Evolutionary conservation across 2,113 vertebrate genomes (phyloP), one percentile per base, ranked within the genome.

Genomic region (Pedetes capensis): DNA sequence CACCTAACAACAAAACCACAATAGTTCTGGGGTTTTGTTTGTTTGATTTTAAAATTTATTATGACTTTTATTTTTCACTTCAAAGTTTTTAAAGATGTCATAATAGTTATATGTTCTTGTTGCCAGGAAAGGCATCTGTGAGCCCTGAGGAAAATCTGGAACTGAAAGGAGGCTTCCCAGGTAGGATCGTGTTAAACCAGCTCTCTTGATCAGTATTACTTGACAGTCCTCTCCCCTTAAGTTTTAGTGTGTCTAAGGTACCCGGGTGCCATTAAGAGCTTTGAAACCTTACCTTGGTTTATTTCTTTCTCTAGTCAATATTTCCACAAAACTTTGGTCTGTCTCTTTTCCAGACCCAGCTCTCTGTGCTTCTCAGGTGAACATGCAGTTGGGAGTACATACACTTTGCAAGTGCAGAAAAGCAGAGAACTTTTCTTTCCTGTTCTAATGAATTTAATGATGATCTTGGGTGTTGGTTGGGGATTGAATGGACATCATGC

Each of bases 151-250:
- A 27, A 29, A 75, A 75, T 4, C 27, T 9, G 12, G 53, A 64
- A 66, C 16, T 7, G 6, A 57, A 69, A 3, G 9, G 49, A 64
- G 25, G 3, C 1, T 22, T 27, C 14, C 8, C 7, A 9, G n/a
- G 53, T 3, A 25, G 17, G 20, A 22, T 27, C 6, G 3, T 3
- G 0, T 13, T 8, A 61, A 23, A 5, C 16, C 17, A 6, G 29
- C 34, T 59, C 3, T 29, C 53, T 23, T 32, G 6, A 37, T 39
- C 0, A 1, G 1, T 6, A 4, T 8, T 82, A 3, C 29, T 8
- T 22, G 13, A 5, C 0, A 22, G 1, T 0, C 20, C 0, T 10
- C 8, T 34, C 88, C 16, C 10, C 51, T 57, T 49, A 5, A 44
- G 6, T 23, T 75, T 22, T n/a, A 6, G 5, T 16, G 1, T 1